A percentile compares a stretch with the other conserved stretches of the same genome.
Evolutionary conservation across 2,113 vertebrate species (phyloP).

Genomic region (Oryzias curvinotus): DNA sequence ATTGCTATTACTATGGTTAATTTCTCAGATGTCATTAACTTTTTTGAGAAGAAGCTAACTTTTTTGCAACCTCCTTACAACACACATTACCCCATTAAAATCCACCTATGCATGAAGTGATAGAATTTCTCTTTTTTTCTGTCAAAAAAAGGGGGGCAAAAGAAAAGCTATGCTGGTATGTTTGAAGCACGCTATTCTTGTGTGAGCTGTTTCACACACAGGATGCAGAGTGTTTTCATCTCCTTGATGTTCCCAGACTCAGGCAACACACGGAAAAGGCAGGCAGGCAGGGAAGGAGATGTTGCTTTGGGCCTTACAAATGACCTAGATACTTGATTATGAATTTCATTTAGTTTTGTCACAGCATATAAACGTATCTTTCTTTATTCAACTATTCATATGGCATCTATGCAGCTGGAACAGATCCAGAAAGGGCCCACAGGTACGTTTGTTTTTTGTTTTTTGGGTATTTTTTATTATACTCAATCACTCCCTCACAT

Average conservation of each 20-base stretch:
- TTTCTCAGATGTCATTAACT: no score
- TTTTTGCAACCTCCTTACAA: background rate
- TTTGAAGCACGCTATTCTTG: slow-evolving; percentile 35
- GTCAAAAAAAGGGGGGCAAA: slow-evolving; percentile 25
- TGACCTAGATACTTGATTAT: slow-evolving; percentile 73
- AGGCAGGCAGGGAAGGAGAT: slow-evolving; percentile 62
- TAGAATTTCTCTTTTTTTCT: slow-evolving; percentile 47
- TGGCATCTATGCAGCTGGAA: slow-evolving; percentile 43
- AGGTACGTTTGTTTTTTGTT: slow-evolving; percentile 46
- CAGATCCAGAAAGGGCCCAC: slow-evolving; percentile 59
- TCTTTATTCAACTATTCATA: slow-evolving; percentile 55
- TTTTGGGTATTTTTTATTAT: slow-evolving; percentile 49
- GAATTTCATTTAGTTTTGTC: slow-evolving; percentile 72
- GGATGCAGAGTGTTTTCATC: slow-evolving; percentile 70
- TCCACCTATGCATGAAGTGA: slow-evolving; percentile 26
- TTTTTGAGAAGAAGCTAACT: no score
- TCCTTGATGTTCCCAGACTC: slow-evolving; percentile 73
- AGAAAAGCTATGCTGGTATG: slow-evolving; percentile 37
- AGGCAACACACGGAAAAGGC: slow-evolving; percentile 64
- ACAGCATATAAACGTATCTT: slow-evolving; percentile 59
- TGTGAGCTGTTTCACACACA: slow-evolving; percentile 60
- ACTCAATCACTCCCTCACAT: slow-evolving; percentile 23
- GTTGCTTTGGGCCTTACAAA: slow-evolving; percentile 74
- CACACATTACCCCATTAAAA: slow-evolving; percentile 10
- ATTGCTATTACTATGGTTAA: background rate